phyloP scores from a whole-genome alignment of 1,140 invertebrate species.

The Drosophila punjabiensis region DNA sequence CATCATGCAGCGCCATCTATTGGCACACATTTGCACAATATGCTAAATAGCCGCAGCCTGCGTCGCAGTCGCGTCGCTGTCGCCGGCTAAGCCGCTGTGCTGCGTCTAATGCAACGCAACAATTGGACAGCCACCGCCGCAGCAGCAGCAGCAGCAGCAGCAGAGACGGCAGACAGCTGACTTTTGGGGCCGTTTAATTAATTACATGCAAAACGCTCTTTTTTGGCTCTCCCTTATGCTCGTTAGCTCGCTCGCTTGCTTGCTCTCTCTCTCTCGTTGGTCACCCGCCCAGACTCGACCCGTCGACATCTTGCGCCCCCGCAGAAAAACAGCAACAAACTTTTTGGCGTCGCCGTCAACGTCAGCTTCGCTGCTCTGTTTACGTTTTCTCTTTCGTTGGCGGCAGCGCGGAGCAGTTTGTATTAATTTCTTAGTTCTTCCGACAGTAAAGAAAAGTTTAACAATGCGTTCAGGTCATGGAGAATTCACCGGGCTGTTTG shows the following conservation, averaged over 20 bases:
- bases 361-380: slow-evolving; percentile 56
- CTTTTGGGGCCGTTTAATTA: slow-evolving; percentile 77
- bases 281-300: neutral
- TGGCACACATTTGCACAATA: slow-evolving; percentile 79
- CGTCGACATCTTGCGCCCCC: neutral
- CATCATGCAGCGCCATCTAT: slow-evolving; percentile 79
- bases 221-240: slow-evolving; percentile 51
- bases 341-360: slow-evolving; percentile 56
- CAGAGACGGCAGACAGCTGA: slow-evolving; percentile 70
- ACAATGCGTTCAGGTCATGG: slow-evolving; percentile 39
- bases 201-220: slow-evolving; percentile 69
- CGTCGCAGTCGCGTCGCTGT: slow-evolving; percentile 35
- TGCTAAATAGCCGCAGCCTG: slow-evolving; percentile 68
- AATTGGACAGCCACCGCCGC: slow-evolving; percentile 63
- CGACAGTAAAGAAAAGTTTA: slow-evolving; percentile 38
- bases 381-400: slow-evolving; percentile 78
- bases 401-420: slow-evolving; percentile 54
- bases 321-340: slow-evolving; percentile 62
- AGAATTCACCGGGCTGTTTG: neutral
- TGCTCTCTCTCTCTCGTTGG: slow-evolving; percentile 37
- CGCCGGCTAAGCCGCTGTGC: slow-evolving; percentile 47
- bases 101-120: slow-evolving; percentile 76
- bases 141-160: slow-evolving; percentile 32
- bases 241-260: slow-evolving; percentile 34
- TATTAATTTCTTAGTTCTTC: slow-evolving; percentile 62